phyloP scores from a whole-genome alignment of 2,888 invertebrate genomes.

The Drosophila recens region DNA sequence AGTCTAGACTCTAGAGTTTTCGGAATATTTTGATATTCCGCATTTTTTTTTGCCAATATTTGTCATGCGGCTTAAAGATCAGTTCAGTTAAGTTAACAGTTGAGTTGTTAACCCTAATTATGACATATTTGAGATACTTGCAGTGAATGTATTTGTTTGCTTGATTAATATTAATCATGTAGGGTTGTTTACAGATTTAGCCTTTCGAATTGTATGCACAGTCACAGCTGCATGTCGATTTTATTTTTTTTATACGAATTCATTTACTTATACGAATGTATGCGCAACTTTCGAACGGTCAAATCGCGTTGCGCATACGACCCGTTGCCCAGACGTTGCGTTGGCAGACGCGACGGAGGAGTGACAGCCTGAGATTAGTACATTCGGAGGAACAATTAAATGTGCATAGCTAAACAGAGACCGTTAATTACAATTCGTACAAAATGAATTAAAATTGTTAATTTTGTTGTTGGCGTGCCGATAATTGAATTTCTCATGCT shows the following conservation, averaged over 20 bases:
- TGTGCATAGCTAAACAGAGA: slow-evolving; percentile 48
- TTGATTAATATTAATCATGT: slow-evolving; percentile 28
- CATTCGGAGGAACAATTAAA: slow-evolving; percentile 63
- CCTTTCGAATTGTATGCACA: slow-evolving; percentile 30
- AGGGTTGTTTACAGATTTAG: slow-evolving; percentile 14
- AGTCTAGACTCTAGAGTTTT: slow-evolving; percentile 2
- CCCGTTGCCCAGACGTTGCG: slow-evolving; percentile 23
- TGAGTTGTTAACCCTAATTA: slow-evolving; percentile 52
- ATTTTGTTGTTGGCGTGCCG: slow-evolving; percentile 52
- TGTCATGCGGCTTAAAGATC: slow-evolving; percentile 9
- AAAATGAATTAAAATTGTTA: slow-evolving; percentile 48
- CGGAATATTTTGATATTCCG: slow-evolving; percentile 4
- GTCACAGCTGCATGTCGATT: slow-evolving; percentile 30
- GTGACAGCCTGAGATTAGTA: slow-evolving; percentile 16
- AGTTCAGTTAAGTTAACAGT: slow-evolving; percentile 31
- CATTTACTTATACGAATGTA: slow-evolving; percentile 19
- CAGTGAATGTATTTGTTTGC: slow-evolving; percentile 16
- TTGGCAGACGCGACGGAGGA: slow-evolving; percentile 18
- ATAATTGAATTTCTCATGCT: slow-evolving; percentile 53
- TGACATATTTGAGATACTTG: slow-evolving; percentile 50
- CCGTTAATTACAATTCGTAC: slow-evolving; percentile 51
- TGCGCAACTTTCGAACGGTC: slow-evolving; percentile 47
- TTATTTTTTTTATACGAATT: slow-evolving; percentile 3
- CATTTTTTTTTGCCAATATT: slow-evolving; percentile 18
- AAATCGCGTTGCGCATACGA: slow-evolving; percentile 61